Evolutionary conservation across 1,140 invertebrate genomes (phyloP), one percentile per base, ranked within the genome.

Genomic region (Ips nitidus): DNA sequence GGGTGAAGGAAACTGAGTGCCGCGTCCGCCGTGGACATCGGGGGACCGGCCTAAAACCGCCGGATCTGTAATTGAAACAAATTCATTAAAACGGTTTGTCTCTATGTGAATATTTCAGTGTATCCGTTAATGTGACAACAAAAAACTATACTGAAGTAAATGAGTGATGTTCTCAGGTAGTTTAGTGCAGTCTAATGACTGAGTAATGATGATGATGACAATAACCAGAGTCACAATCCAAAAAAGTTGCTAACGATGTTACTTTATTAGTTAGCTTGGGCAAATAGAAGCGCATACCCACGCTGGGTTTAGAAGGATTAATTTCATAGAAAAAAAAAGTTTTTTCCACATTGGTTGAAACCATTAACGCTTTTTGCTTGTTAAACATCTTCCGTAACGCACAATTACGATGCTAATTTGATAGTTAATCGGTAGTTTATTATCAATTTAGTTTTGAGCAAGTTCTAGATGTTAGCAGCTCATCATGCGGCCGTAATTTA

Each of bases 1-100:
- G 77, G 78, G 72, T 73, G 74, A 71, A 78, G 69, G 65, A 59
- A 52, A 59, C 63, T 66, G 50, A 66, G 60, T 36, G 62, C 63
- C 47, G 69, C 69, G 69, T 71, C 69, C 58, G 69, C 69, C 55
- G 69, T 53, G 37, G 64, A 66, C 62, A 66, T 66, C 56, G 69
- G 69, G 50, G 60, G 36, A 62, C 45, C 60, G 60, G 42, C 60
- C 39, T 8, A 62, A 4, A 37, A 62, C 41, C 45, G 42, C 60
- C 42, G 60, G 45, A 62, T 36, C 60, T 62, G 60, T 7, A 62
- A 62, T 1, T 40, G 7, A 59, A 59, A 59, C 6, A 3, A 55
- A 40, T 59, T 40, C 39, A 41, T 59, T 59, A 50, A 62, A 41
- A 59, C 8, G 4, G 5, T n/a, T 41, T 42, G 41, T 59, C 42